Conservation (phyloP, 2,113 vertebrate species). For the Pseudorhombus dupliciocellatus region DNA sequence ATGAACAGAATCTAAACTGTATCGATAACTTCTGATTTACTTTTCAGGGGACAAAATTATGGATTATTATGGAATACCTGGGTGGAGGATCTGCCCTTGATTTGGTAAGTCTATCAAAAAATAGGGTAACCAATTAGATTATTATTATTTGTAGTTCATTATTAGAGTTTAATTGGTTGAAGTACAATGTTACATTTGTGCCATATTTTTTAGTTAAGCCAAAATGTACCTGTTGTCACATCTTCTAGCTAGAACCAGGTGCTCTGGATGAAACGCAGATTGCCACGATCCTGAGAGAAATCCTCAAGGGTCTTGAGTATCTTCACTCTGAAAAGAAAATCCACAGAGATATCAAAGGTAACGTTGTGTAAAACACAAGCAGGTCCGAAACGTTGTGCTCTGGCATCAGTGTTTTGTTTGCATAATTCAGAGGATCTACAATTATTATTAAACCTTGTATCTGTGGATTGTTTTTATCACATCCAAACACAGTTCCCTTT, state of each 20-base stretch:
- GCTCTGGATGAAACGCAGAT: slow-evolving; percentile 95
- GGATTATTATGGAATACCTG: slow-evolving; percentile 99
- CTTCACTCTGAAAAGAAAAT: slow-evolving; percentile 99
- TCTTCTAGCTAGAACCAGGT: slow-evolving; percentile 91
- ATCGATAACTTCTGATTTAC: slow-evolving; percentile 4
- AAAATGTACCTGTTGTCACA: background rate
- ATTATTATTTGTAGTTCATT: background rate
- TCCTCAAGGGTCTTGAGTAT: slow-evolving; percentile 96
- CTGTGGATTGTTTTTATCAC: background rate
- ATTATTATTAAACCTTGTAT: background rate
- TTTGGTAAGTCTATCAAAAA: slow-evolving; percentile 83
- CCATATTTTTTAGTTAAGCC: background rate
- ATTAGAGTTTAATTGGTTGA: background rate
- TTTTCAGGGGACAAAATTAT: slow-evolving; percentile 92
- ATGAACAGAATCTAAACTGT: background rate
- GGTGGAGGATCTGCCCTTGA: slow-evolving; percentile 95
- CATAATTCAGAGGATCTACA: background rate
- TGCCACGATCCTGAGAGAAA: slow-evolving; percentile 95
- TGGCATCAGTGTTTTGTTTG: background rate
- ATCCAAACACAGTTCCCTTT: too few species aligned
- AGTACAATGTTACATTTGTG: background rate
- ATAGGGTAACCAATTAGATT: background rate
- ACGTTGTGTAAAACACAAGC: background rate
- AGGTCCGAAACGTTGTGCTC: background rate
- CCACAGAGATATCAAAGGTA: slow-evolving; percentile 98